These are phyloP conservation scores for Sternotherus odoratus DNA, from an alignment of 2,797 vertebrate genomes.

Conservation along the genomic window DNA sequence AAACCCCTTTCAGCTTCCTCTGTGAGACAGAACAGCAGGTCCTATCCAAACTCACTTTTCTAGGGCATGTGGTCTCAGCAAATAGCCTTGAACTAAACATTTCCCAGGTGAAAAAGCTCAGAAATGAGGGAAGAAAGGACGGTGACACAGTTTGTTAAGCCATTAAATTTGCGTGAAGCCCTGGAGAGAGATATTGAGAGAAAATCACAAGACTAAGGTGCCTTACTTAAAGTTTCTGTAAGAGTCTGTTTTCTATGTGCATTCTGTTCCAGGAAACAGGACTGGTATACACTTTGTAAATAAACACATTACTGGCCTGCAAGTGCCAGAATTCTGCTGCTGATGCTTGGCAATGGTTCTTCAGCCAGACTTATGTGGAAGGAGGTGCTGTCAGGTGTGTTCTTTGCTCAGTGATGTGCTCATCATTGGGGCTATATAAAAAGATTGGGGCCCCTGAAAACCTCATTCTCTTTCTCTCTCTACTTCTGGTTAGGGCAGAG, in stretches of 20 bases:
- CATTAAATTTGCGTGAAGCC: neutral
- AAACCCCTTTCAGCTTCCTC: neutral
- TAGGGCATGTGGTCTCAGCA: neutral
- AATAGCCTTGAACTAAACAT: neutral
- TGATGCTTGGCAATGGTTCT: neutral
- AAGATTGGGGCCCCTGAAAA: neutral
- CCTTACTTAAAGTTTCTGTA: conserved; percentile 7
- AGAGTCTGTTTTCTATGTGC: neutral
- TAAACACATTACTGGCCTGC: neutral
- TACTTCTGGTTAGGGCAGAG: neutral
- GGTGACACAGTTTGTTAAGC: neutral
- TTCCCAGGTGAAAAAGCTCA: conserved; percentile 4
- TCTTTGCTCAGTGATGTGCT: accelerated
- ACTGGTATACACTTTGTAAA: neutral
- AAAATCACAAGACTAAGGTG: neutral
- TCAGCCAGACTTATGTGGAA: neutral
- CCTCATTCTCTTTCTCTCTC: neutral
- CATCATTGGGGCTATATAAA: neutral
- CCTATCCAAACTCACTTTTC: neutral
- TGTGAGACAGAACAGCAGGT: neutral
- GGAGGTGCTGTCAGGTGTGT: neutral
- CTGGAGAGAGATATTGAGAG: neutral
- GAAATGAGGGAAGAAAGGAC: neutral
- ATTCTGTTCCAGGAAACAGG: neutral
- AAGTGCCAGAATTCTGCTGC: neutral